Evolutionary conservation across 2,888 invertebrate species (phyloP).

Genomic region (Pseudoips prasinana): DNA sequence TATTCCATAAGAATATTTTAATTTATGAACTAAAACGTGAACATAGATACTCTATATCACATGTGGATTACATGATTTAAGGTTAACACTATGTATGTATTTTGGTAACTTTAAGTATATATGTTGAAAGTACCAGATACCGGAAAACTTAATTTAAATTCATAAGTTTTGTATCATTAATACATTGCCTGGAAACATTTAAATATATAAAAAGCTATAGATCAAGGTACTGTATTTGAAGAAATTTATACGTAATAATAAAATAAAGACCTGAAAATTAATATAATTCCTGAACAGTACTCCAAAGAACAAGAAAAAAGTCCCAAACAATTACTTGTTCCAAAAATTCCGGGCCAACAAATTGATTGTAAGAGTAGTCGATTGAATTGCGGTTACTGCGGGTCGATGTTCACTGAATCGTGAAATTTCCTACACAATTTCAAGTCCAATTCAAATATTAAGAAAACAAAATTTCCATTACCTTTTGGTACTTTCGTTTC

Average conservation of each 20-base stretch:
- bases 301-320: constrained; percentile 4
- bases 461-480: constrained; percentile 39
- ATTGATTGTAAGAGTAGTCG: constrained; percentile 43
- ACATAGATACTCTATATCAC: too few relatives aligned
- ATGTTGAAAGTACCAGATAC: too few relatives aligned
- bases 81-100: too few relatives aligned
- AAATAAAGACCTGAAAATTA: neutral
- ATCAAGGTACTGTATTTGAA: too few relatives aligned
- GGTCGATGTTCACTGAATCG: constrained; percentile 39
- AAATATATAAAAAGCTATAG: too few relatives aligned
- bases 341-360: constrained; percentile 35
- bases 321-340: constrained; percentile 19
- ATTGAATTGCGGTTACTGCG: constrained; percentile 48
- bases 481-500: constrained; percentile 40
- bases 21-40: too few relatives aligned
- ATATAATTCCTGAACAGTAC: neutral
- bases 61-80: too few relatives aligned
- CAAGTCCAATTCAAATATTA: constrained; percentile 24
- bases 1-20: too few relatives aligned
- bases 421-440: constrained; percentile 36
- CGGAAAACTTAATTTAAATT: too few relatives aligned
- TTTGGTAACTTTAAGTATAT: too few relatives aligned
- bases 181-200: too few relatives aligned
- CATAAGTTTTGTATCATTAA: too few relatives aligned
- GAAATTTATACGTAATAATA: neutral